These are phyloP conservation scores for Petrocephalus schoutedeni DNA, from an alignment of 2,797 vertebrate species.

Conservation along the genomic window DNA sequence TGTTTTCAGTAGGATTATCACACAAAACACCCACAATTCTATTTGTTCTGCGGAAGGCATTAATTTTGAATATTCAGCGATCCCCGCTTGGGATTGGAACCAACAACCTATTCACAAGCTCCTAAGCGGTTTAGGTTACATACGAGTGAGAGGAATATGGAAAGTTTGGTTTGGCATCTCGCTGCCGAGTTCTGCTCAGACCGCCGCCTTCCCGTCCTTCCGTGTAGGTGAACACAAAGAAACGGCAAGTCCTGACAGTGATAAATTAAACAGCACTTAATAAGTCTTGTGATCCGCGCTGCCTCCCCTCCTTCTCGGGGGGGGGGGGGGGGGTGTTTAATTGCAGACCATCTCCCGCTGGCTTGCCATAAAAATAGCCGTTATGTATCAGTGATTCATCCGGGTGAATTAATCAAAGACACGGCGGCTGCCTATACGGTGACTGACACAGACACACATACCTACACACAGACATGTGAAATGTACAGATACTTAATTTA, in stretches of 20 bases:
- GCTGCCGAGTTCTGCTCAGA: background rate
- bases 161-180: background rate
- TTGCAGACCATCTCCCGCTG: constrained; percentile 54
- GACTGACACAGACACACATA: background rate
- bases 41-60: background rate
- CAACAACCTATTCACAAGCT: background rate
- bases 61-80: background rate
- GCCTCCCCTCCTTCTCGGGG: constrained; percentile 44
- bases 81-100: background rate
- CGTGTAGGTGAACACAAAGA: constrained; percentile 34
- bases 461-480: background rate
- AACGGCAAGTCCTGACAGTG: constrained; percentile 51
- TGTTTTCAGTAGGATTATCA: background rate
- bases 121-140: background rate
- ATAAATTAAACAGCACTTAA: constrained; percentile 62
- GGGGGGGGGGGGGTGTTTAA: constrained; percentile 57
- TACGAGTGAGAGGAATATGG: background rate
- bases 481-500: background rate
- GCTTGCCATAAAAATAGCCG: constrained; percentile 37
- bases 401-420: constrained; percentile 53
- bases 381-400: constrained; percentile 40
- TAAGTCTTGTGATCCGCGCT: constrained; percentile 55
- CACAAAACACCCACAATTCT: background rate
- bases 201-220: constrained; percentile 19
- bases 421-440: background rate